These are phyloP conservation scores for Zaprionus taronus DNA, from an alignment of 1,140 invertebrate species.

Conservation along the genomic window DNA sequence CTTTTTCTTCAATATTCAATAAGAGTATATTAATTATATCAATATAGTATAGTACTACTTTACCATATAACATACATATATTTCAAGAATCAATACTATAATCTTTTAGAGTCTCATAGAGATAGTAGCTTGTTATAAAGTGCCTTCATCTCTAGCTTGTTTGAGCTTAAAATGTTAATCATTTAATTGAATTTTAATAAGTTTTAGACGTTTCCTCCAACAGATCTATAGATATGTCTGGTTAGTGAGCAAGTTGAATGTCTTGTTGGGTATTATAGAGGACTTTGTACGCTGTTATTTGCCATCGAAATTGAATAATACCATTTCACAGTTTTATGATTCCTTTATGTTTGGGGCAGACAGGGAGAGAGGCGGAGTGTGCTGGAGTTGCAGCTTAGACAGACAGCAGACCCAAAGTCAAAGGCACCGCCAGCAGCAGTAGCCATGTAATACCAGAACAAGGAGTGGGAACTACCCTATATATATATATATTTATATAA, in stretches of 20 bases:
- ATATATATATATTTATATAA: background rate
- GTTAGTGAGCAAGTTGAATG: background rate
- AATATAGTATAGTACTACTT: too few species aligned
- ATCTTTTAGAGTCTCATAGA: too few species aligned
- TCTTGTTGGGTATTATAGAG: background rate
- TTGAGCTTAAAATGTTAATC: background rate
- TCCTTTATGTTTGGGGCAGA: conserved; percentile 63
- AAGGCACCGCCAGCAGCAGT: conserved; percentile 25
- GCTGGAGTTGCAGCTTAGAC: background rate
- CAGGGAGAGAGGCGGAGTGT: conserved; percentile 7
- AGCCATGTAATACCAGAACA: background rate
- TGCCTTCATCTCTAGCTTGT: too few species aligned
- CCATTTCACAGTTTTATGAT: conserved; percentile 77
- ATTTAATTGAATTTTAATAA: background rate
- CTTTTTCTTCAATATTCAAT: too few species aligned
- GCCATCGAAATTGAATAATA: conserved; percentile 72
- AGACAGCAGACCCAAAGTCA: conserved; percentile 17
- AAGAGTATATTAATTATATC: too few species aligned
- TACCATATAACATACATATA: too few species aligned
- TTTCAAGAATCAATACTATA: too few species aligned
- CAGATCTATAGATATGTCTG: background rate
- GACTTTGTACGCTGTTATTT: conserved; percentile 47
- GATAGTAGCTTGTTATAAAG: too few species aligned
- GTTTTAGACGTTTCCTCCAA: background rate
- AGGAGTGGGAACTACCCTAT: background rate